Evolutionary conservation across 2,797 vertebrate genomes (phyloP), one percentile per base, ranked within the genome.

Genomic region (Phoeniculus purpureus): DNA sequence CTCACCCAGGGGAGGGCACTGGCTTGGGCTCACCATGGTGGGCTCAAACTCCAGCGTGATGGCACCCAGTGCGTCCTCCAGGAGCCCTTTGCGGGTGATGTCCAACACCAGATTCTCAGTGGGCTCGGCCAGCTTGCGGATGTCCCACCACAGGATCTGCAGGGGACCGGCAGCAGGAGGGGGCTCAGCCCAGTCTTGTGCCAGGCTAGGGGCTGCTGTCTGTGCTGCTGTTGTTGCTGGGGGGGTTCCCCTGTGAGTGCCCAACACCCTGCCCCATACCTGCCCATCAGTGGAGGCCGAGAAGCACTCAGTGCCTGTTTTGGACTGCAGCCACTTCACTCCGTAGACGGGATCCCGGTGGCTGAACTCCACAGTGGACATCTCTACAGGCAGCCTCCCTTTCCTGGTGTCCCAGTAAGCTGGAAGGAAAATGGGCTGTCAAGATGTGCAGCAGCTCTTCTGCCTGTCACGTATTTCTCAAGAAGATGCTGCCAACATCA

Each of bases 101-200:
- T 99, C 99, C 97, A 99, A 91, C 74, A 99, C 51, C 85, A 99
- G 94, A 3, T 83, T 96, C 64, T 99, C 99, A 0, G 98, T 98
- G 72, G 99, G 99, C 91, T 99, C 98, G 0, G 95, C 98, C 34
- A 99, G 75, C 91, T 98, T 98, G 15, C 99, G 98, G 73, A 99
- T 97, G 76, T 99, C 99, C 99, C 99, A 99, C 99, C 99, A 99
- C 87, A 99, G 98, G 40, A 99, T 98, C 99, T 99, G 59, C 0
- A 8, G 6, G 68, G 23, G 32, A 68, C 47, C 14, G 15, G n/a
- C 45, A 1, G 4, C 1, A 1, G 13, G 51, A 65, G 12, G 5
- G 2, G 1, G 51, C 72, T 37, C 9, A 13, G 25, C 1, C 1
- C 12, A 47, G 45, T 6, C 26, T 32, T 1, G 48, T 32, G 23